phyloP scores from a whole-genome alignment of 1,140 invertebrate species.

The Drosophila pruinosa region DNA sequence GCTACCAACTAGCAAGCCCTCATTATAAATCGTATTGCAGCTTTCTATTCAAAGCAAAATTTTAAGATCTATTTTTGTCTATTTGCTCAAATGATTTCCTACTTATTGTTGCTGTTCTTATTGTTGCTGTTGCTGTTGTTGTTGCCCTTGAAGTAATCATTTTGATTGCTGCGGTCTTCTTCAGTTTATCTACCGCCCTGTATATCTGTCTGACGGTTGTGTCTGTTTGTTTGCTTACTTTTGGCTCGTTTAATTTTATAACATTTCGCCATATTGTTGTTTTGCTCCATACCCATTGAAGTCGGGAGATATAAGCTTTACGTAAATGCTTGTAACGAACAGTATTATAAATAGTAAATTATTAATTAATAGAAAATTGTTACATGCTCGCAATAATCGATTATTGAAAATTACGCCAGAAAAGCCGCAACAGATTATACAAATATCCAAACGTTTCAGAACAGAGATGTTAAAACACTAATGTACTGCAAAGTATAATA shows the following conservation, averaged over 20 bases:
- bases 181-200: neutral
- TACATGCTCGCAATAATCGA: too few species aligned
- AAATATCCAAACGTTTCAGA: too few species aligned
- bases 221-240: slow-evolving; percentile 10
- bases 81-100: slow-evolving; percentile 18
- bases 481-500: too few species aligned
- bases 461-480: too few species aligned
- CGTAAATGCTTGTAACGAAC: too few species aligned
- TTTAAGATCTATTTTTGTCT: slow-evolving; percentile 6
- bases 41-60: slow-evolving; percentile 8
- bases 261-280: slow-evolving; percentile 9
- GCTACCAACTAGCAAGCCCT: neutral
- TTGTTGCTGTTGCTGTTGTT: neutral
- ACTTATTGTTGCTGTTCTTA: neutral
- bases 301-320: neutral
- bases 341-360: too few species aligned
- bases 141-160: slow-evolving; percentile 20
- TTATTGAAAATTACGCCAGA: too few species aligned
- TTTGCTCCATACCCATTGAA: neutral
- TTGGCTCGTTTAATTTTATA: slow-evolving; percentile 21
- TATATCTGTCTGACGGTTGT: neutral
- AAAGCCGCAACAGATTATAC: too few species aligned
- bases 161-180: slow-evolving; percentile 21
- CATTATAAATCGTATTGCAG: slow-evolving; percentile 52
- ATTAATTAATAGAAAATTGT: too few species aligned